phyloP scores from a whole-genome alignment of 2,113 vertebrate species.

The Brachirus orientalis region DNA sequence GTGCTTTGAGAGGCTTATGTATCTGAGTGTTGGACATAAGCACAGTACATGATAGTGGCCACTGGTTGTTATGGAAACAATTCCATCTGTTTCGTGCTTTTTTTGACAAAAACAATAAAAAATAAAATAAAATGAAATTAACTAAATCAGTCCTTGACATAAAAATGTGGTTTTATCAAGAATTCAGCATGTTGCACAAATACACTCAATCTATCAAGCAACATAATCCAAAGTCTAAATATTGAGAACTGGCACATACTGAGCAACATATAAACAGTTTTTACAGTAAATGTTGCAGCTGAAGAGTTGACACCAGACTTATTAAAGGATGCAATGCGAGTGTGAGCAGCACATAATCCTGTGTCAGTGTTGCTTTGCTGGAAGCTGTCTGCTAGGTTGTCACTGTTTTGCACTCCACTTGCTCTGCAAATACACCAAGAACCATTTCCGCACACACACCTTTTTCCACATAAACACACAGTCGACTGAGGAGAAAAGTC shows the following conservation, averaged over 20 bases:
- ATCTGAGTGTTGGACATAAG: slow-evolving; percentile 13
- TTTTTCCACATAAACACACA: slow-evolving; percentile 11
- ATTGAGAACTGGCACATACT: not conserved
- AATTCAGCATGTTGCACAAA: too few relatives aligned
- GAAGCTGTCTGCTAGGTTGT: slow-evolving; percentile 23
- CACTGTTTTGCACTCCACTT: slow-evolving; percentile 44
- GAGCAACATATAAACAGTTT: not conserved
- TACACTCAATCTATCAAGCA: not conserved
- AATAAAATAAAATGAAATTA: not conserved
- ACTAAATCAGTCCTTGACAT: slow-evolving; percentile 16
- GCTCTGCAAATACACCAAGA: slow-evolving; percentile 37
- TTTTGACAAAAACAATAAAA: not conserved
- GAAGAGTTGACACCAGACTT: slow-evolving; percentile 9
- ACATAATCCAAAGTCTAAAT: not conserved
- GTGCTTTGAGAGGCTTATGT: not conserved
- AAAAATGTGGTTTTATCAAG: not conserved
- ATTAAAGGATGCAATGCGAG: slow-evolving; percentile 35
- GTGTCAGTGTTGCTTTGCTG: slow-evolving; percentile 51
- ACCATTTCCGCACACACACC: slow-evolving; percentile 5
- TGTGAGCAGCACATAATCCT: slow-evolving; percentile 52
- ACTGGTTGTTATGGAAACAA: slow-evolving; percentile 58
- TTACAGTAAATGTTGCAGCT: not conserved
- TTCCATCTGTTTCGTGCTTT: not conserved
- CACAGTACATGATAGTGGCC: slow-evolving; percentile 17
- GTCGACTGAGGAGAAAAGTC: slow-evolving; percentile 27